Base-by-base conservation (phyloP, 2,797 vertebrate genomes). In the Apodemus agrarius region DNA sequence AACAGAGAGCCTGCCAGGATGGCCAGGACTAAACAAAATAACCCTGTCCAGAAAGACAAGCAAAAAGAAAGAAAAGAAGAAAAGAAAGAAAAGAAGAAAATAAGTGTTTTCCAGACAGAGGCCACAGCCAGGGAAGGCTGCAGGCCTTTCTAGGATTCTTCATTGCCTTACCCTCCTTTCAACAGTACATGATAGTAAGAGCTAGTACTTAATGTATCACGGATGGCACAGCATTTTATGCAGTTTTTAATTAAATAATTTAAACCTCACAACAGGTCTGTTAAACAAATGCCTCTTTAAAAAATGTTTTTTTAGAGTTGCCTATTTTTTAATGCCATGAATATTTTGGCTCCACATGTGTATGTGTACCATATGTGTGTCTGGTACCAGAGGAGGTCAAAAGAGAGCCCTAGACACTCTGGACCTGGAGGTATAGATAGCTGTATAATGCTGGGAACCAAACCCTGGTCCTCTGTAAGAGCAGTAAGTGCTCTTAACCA, bases 201-300 rank as follows among this genome's bases (percentile, higher is more conserved):
- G 40, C 34, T 94, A 91, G 89, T 21, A 87, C 85, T 96, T 94
- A 16, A 16, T 91, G 78, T 91, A 80, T 24, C 29, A 92, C 3
- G 0, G 24, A 61, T 61, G 59, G 59, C 74, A 91, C 57, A 22
- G 65, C 93, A 69, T 80, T 96, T n/a, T 86, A 88, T 75, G 40
- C 24, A 86, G 88, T 95, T 92, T 78, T 34, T 59, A 8, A 89
- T 74, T 31, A 89, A 96, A 61, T 74, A 94, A 90, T 69, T 46
- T 49, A 91, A 86, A 86, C 65, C 67, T 96, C 57, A 92, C 46
- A 85, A 79, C 7, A 65, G 82, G 57, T 40, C 61, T 90, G 91
- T 34, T 9, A 92, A 90, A 84, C 31, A 79, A 57, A 59, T 37
- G 52, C 22, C 76, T 67, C 37, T 67, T 85, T 29, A 31, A 78